Evolutionary conservation across 2,888 invertebrate species (phyloP).

Genomic region (Heliconius sara): DNA sequence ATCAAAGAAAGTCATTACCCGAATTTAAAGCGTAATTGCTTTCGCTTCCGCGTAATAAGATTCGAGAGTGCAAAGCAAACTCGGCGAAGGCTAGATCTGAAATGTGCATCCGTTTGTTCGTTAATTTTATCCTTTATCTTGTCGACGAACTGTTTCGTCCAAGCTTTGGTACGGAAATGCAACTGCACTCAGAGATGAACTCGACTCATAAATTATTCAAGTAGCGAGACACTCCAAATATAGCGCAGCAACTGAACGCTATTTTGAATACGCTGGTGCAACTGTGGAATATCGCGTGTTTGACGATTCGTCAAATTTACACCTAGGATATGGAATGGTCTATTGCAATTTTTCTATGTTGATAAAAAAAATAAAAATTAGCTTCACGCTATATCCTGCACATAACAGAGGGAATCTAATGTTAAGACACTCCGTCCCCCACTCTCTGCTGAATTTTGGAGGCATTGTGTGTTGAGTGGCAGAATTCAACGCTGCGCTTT

Average conservation of each 20-base stretch:
- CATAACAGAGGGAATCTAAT: too few species aligned
- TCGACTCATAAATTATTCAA: conserved; percentile 82
- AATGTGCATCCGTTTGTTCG: conserved; percentile 52
- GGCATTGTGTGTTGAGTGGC: too few species aligned
- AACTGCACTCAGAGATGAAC: conserved; percentile 72
- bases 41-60: conserved; percentile 39
- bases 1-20: conserved; percentile 31
- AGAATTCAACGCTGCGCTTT: too few species aligned
- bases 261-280: conserved; percentile 63
- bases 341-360: neutral
- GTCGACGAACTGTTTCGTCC: conserved; percentile 61
- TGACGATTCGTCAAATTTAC: conserved; percentile 26
- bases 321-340: neutral
- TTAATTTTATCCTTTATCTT: conserved; percentile 56
- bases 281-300: conserved; percentile 23
- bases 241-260: conserved; percentile 73
- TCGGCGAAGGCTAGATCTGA: conserved; percentile 44
- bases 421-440: too few species aligned
- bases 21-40: conserved; percentile 31
- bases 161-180: conserved; percentile 73
- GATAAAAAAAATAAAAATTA: too few species aligned
- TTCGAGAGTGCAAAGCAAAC: conserved; percentile 44
- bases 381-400: too few species aligned
- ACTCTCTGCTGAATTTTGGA: too few species aligned
- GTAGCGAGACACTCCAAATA: conserved; percentile 80